These are phyloP conservation scores for Drepana falcataria DNA, from an alignment of 2,888 invertebrate genomes.

Conservation along the genomic window DNA sequence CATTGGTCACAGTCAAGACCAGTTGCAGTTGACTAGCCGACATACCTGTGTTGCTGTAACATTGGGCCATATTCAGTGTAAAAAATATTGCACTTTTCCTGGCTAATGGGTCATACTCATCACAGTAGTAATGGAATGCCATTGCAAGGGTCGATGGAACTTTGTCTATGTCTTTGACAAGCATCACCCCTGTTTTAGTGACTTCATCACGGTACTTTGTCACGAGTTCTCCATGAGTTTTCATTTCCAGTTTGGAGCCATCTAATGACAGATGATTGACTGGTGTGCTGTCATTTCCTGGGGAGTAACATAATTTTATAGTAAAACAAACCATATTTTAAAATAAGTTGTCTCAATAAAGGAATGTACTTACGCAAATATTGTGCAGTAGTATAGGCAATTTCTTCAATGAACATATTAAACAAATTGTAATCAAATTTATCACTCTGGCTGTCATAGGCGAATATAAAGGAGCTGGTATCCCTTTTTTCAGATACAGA, in stretches of 20 bases:
- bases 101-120: conserved; percentile 66
- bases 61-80: conserved; percentile 57
- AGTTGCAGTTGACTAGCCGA: neutral
- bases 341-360: neutral
- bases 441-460: conserved; percentile 46
- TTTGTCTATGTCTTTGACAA: conserved; percentile 54
- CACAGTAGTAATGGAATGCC: conserved; percentile 74
- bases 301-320: conserved; percentile 9
- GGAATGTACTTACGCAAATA: conserved; percentile 55
- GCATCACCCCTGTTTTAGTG: conserved; percentile 52
- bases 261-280: conserved; percentile 45
- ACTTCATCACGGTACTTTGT: conserved; percentile 45
- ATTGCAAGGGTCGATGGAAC: conserved; percentile 61
- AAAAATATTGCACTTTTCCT: conserved; percentile 67
- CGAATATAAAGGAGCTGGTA: conserved; percentile 62
- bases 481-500: conserved; percentile 58
- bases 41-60: conserved; percentile 39
- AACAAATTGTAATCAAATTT: conserved; percentile 40
- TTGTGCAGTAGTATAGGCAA: conserved; percentile 48
- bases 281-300: conserved; percentile 50
- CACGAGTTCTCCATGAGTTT: conserved; percentile 52
- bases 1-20: neutral
- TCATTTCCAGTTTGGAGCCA: conserved; percentile 40
- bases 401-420: conserved; percentile 49
- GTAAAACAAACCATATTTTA: too few relatives aligned